Percentiles rank a stretch among this genome's conserved stretches.
Evolutionary conservation across 1,140 invertebrate genomes (phyloP).

Genomic region (Scaptodrosophila lebanonensis): DNA sequence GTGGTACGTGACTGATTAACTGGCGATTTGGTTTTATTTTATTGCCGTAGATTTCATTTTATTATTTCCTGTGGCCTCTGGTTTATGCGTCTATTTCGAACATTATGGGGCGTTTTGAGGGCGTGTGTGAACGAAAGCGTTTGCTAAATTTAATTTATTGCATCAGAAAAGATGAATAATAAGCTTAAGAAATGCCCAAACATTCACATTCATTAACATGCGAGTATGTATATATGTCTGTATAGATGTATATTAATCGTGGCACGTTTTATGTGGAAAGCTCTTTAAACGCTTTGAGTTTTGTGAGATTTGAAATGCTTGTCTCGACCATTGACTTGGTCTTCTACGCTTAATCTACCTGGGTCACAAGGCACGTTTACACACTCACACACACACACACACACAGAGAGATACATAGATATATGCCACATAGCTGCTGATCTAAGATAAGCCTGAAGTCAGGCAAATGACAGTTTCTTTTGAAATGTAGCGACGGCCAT

Average conservation of each 20-base stretch:
- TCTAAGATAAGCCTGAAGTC: conserved; percentile 34
- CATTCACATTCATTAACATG: conserved; percentile 17
- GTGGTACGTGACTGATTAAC: conserved; percentile 46
- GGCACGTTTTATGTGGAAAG: conserved; percentile 35
- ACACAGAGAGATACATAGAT: too few species aligned
- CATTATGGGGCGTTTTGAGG: conserved; percentile 18
- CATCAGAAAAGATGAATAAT: too few species aligned
- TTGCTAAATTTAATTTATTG: conserved; percentile 35
- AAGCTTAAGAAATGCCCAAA: conserved; percentile 7
- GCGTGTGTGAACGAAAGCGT: conserved; percentile 23
- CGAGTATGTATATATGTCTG: not conserved
- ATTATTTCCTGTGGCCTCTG: conserved; percentile 19
- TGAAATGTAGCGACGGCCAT: conserved; percentile 28
- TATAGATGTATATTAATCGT: not conserved
- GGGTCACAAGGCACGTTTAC: too few species aligned
- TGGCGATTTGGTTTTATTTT: conserved; percentile 25
- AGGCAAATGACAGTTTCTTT: conserved; percentile 45
- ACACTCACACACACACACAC: too few species aligned
- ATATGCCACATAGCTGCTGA: too few species aligned
- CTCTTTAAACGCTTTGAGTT: too few species aligned
- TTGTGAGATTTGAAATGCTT: too few species aligned
- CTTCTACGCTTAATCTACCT: too few species aligned
- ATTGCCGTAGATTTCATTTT: conserved; percentile 39
- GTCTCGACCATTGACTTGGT: too few species aligned
- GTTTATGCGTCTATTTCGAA: conserved; percentile 20